Evolutionary conservation across 2,888 invertebrate species (phyloP), one percentile per base, ranked within the genome.

Genomic region (Apoderus coryli): DNA sequence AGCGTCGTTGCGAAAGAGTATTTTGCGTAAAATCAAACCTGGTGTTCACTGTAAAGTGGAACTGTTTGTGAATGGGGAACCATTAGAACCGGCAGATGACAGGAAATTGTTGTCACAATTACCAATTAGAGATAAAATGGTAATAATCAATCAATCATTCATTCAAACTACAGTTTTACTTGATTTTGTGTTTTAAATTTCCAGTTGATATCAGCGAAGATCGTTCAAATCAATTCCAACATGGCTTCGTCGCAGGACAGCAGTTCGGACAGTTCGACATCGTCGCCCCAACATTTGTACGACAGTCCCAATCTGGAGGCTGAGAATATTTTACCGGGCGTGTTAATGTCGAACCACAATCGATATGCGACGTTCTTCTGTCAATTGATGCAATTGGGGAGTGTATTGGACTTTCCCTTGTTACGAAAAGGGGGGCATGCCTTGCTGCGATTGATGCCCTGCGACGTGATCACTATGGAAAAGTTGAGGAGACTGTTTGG

Each of bases 251-350:
- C 82, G 34, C 85, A 85, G 31, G 95, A 93, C 53, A 88, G 89
- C 32, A 89, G 88, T 49, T 89, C 89, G 33, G 93, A 93, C 56
- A 90, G 90, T 43, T 90, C 90, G 33, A 84, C 88, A 3, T 85
- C 88, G 3, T 90, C 90, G 1, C 90, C 90, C 2, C 88, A 86
- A 40, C 72, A 84, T 51, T 76, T 80, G 1, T 82, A 80, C 45
- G 81, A 82, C 53, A 74, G 77, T 37, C 74, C 78, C 25, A 78
- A 77, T 47, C 58, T 73, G 10, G 86, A 89, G 49, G 82, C 84
- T 1, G 95, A 95, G 61, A 79, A 76, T 50, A 76, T 77, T 41
- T 60, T 95, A 43, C 93, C 93, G 7, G 92, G 93, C 34, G 89
- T 92, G 46, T 61, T 85, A 28, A 85, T 93, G 65, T 76, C 92